A percentile compares a stretch with the other conserved stretches of the same genome.
phyloP scores from a whole-genome alignment of 2,113 vertebrate genomes.

The Ursus arctos region DNA sequence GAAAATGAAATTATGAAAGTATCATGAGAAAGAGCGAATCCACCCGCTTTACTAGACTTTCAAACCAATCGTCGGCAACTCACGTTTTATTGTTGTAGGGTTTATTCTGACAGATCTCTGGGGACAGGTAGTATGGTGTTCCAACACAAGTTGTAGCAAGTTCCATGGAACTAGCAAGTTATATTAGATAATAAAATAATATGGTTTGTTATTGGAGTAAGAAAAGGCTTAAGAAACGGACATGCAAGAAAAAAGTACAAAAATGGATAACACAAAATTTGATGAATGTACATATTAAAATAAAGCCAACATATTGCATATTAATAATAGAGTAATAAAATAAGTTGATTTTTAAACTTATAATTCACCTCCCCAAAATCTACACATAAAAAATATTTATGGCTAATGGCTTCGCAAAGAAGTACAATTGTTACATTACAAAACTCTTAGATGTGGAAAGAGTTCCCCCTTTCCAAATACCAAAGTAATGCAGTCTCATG shows the following conservation, averaged over 20 bases:
- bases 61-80: conserved; percentile 71
- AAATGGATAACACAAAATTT: not conserved
- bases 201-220: not conserved
- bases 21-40: not conserved
- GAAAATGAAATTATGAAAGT: conserved; percentile 44
- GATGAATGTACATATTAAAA: not conserved
- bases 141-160: conserved; percentile 94
- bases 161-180: conserved; percentile 92
- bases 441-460: not conserved
- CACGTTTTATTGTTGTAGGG: conserved; percentile 98
- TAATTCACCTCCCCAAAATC: not conserved
- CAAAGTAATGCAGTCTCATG: not conserved
- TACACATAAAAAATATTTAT: not conserved
- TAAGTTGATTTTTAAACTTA: conserved; percentile 38
- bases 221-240: not conserved
- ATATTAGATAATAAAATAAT: conserved; percentile 63
- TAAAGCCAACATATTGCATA: not conserved
- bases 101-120: conserved; percentile 96
- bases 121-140: conserved; percentile 96
- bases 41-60: not conserved
- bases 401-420: not conserved
- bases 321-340: conserved; percentile 21
- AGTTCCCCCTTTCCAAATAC: not conserved
- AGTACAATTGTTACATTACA: not conserved
- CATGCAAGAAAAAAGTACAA: not conserved